Percentiles rank a stretch among this genome's conserved stretches.
Conservation (phyloP, 2,113 vertebrate genomes). For the Podarcis muralis region DNA sequence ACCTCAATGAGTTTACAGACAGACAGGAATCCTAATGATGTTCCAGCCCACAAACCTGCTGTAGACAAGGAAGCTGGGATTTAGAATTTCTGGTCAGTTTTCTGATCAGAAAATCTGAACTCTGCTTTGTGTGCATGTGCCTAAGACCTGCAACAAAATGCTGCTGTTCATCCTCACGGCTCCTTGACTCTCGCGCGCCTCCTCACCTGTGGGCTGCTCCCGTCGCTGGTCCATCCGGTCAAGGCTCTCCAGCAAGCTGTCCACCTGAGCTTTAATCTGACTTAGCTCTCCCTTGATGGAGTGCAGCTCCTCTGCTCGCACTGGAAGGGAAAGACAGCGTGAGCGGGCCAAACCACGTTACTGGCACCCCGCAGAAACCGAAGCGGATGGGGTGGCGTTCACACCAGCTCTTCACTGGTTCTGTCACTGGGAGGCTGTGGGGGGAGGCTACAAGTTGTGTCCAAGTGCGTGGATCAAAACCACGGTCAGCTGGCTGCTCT, state of each 20-base stretch:
- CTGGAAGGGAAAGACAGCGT: constrained; percentile 54
- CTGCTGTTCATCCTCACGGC: too few relatives aligned
- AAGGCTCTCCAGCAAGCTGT: constrained; percentile 85
- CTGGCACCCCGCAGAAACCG: background rate
- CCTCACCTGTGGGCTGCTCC: constrained; percentile 68
- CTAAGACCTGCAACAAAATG: too few relatives aligned
- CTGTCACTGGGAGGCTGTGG: too few relatives aligned
- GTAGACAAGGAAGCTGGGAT: background rate
- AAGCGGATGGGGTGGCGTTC: background rate
- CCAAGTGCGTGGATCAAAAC: too few relatives aligned
- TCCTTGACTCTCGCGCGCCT: background rate
- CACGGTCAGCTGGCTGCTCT: too few relatives aligned
- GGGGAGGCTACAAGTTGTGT: too few relatives aligned
- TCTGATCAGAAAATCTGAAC: background rate
- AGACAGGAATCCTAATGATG: background rate
- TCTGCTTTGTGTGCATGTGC: too few relatives aligned
- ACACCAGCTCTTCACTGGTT: background rate
- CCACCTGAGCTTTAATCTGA: constrained; percentile 90
- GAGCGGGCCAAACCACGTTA: background rate
- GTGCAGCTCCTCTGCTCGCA: constrained; percentile 82
- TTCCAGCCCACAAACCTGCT: background rate
- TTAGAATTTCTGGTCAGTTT: background rate
- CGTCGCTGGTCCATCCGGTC: constrained; percentile 83
- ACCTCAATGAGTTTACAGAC: background rate
- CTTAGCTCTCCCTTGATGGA: constrained; percentile 87